Base-by-base conservation (phyloP, 1,140 invertebrate species). In the Chionoecetes opilio region DNA sequence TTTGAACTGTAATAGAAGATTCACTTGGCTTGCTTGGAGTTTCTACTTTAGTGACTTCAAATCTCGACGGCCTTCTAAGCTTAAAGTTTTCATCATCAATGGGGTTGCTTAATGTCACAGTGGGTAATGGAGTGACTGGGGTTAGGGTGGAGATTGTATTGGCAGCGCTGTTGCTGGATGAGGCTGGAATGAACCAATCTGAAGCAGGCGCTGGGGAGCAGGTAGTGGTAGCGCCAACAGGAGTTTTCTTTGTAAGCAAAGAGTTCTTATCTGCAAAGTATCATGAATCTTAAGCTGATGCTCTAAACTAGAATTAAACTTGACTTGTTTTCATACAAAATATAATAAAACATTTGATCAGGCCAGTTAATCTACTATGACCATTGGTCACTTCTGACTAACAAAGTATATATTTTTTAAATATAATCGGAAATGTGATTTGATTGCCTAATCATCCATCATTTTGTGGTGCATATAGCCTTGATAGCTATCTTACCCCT, bases 1-100 rank as follows among this genome's bases (percentile, higher is more conserved):
- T 93, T 14, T 96, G 95, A 29, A 96, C 35, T n/a, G 95, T 94
- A 11, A 96, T 90, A 0, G 93, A 87, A 6, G 95, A 96, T 35
- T 94, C 93, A 41, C 38, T 92, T 14, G 89, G 37, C 87, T 94
- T 96, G 21, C 75, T 37, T 35, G 41, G 95, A 34, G 92, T 41
- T 46, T 96, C 95, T 29, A 96, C 89, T 84, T 96, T 96, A 38
- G 90, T 94, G 21, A 96, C 95, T 35, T 93, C 95, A 75, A 96
- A 96, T 84, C 95, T 96, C 21, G 95, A 96, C n/a, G 95, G 93
- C 88, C 93, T 86, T 75, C 94, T 91, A 17, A 82, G 82, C 21
- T 91, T 41, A 3, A 92, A 34, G n/a, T 9, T 53, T 21, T 26
- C n/a, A 31, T 82, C 29, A 53, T 96, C 89, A 0, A 89, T 35